Evolutionary conservation across 2,888 invertebrate genomes (phyloP).

Genomic region (Aphodius sticticus): DNA sequence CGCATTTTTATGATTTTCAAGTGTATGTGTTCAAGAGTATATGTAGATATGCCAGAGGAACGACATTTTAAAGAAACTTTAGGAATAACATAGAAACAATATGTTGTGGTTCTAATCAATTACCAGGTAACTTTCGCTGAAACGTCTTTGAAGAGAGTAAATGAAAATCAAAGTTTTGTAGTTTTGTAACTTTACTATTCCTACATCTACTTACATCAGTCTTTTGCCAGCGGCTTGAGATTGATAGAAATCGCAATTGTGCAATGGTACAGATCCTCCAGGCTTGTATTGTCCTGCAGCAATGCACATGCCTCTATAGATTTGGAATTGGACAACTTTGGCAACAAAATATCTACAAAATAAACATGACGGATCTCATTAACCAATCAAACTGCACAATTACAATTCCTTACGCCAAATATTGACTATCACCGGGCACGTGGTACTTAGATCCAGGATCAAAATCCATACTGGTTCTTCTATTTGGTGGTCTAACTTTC

Average conservation of each 20-base stretch:
- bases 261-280: slow-evolving; percentile 64
- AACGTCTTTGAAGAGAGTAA: too few species aligned
- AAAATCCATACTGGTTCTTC: slow-evolving; percentile 57
- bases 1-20: too few species aligned
- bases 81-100: too few species aligned
- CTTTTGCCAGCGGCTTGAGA: slow-evolving; percentile 72
- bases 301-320: slow-evolving; percentile 72
- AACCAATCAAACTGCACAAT: slow-evolving; percentile 68
- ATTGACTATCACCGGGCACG: slow-evolving; percentile 59
- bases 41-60: too few species aligned
- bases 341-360: slow-evolving; percentile 66
- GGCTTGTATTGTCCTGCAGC: slow-evolving; percentile 69
- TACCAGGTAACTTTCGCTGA: too few species aligned
- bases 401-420: slow-evolving; percentile 59
- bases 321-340: slow-evolving; percentile 78
- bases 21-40: too few species aligned
- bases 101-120: too few species aligned
- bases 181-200: too few species aligned
- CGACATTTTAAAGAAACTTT: background rate
- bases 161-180: too few species aligned
- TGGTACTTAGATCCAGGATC: slow-evolving; percentile 62
- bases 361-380: background rate
- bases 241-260: slow-evolving; percentile 75
- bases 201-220: slow-evolving; percentile 59
- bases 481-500: slow-evolving; percentile 58